Percentiles rank a stretch among this genome's conserved stretches.
Conservation (phyloP, 1,140 invertebrate genomes). For the Danaus melanippus region DNA sequence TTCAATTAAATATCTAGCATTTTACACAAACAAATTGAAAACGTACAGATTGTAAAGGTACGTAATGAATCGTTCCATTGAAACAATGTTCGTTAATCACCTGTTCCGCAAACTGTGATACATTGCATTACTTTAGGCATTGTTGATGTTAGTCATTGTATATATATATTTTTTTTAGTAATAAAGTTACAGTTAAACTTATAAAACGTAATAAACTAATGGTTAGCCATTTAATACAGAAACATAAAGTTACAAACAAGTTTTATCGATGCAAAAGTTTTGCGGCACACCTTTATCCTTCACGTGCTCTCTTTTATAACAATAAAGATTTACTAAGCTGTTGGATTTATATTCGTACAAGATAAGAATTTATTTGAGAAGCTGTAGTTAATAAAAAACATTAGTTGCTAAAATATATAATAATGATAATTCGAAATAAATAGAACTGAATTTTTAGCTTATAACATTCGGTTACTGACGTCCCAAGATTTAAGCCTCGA, state of each 20-base stretch:
- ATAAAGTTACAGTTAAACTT: too few relatives aligned
- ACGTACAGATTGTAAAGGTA: conserved; percentile 7
- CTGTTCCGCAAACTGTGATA: conserved; percentile 13
- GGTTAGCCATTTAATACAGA: conserved; percentile 38
- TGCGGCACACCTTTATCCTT: conserved; percentile 52
- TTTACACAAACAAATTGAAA: conserved; percentile 13
- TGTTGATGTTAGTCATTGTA: not conserved
- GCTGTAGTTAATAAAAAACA: too few relatives aligned
- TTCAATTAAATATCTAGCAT: not conserved
- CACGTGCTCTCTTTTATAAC: conserved; percentile 51
- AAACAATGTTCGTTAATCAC: conserved; percentile 19
- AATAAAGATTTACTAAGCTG: conserved; percentile 47
- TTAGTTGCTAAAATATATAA: too few relatives aligned
- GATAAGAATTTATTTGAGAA: conserved; percentile 15
- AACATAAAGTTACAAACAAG: conserved; percentile 58
- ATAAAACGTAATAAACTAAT: conserved; percentile 13
- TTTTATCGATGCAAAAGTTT: conserved; percentile 53
- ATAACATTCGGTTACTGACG: too few relatives aligned
- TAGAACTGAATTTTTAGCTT: too few relatives aligned
- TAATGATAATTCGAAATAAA: too few relatives aligned
- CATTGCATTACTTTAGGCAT: conserved; percentile 10
- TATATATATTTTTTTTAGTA: not conserved
- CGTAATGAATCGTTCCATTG: conserved; percentile 16
- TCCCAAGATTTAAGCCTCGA: too few relatives aligned
- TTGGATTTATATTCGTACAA: conserved; percentile 31